Evolutionary conservation across 2,113 vertebrate species (phyloP).

Genomic region (Leptodactylus fuscus): DNA sequence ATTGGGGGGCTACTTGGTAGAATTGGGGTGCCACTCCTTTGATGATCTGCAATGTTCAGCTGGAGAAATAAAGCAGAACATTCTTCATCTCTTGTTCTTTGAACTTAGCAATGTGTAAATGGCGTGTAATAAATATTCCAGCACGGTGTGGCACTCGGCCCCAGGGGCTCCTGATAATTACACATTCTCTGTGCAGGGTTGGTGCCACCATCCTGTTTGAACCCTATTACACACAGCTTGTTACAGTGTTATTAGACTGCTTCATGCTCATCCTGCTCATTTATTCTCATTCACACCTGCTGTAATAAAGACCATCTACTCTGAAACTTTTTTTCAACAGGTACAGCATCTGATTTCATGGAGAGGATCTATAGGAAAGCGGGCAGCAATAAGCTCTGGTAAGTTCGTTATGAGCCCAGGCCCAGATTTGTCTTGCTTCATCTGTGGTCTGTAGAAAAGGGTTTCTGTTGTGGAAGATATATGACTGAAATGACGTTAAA

Average conservation of each 20-base stretch:
- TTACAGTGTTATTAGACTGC: not conserved
- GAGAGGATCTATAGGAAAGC: constrained; percentile 95
- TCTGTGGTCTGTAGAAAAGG: too few relatives aligned
- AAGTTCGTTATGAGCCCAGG: constrained; percentile 67
- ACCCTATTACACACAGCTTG: not conserved
- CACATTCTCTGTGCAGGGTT: not conserved
- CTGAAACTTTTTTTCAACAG: constrained; percentile 70
- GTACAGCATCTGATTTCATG: constrained; percentile 85
- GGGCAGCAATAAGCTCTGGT: constrained; percentile 97
- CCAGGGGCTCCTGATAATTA: constrained; percentile 2
- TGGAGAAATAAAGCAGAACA: not conserved
- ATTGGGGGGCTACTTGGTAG: not conserved
- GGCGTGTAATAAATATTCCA: constrained; percentile 2
- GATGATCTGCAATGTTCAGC: not conserved
- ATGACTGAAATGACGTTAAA: too few relatives aligned
- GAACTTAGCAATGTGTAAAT: not conserved
- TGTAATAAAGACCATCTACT: not conserved
- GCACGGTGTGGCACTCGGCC: not conserved
- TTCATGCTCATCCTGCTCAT: not conserved
- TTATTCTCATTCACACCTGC: not conserved
- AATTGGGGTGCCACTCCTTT: not conserved
- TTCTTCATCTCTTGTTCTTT: not conserved
- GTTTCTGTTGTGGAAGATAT: too few relatives aligned
- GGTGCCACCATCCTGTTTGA: not conserved
- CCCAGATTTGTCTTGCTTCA: too few relatives aligned